Base-by-base conservation (phyloP, 1,140 invertebrate genomes). In the Hyles euphorbiae region DNA sequence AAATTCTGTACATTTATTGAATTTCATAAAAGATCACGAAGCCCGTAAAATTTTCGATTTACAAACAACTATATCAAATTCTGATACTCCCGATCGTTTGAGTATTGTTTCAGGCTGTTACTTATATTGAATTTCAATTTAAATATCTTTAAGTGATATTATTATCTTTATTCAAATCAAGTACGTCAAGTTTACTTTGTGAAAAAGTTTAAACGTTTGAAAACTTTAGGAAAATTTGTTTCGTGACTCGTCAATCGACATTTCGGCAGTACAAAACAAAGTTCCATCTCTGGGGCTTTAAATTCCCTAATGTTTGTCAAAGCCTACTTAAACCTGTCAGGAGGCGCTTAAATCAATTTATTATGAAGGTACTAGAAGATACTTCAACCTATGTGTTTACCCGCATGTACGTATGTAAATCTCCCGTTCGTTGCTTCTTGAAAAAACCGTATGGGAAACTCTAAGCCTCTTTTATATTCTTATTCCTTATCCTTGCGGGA, bases 291-390 rank as follows among this genome's bases (percentile, higher is more conserved):
- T 60, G 63, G 73, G 72, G 80, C 71, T 78, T 82, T 76, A 79
- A 79, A 82, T 77, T 84, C 81, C 84, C 78, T 79, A 79, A 84
- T 83, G 80, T 87, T 86, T 83, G 81, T 84, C 76, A 81, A 83
- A 87, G 84, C 75, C 84, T 77, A 84, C 83, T 87, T 82, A 84
- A 85, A 84, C 63, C 79, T 82, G 84, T 83, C 82, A 81, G 73
- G 81, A 84, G 75, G 74, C 71, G 78, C 83, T 83, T 87, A 84
- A 84, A 84, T 82, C 80, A 86, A 86, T 87, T 85, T 87, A 82
- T 83, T 82, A 83, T 81, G 80, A 81, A 83, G 72, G 76, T 79
- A 78, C 75, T 77, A 67, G 65, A 67, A 74, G 74, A 80, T 68
- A 75, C 77, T 83, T 71, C 66, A 68, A 65, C 36, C 73, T 74